phyloP scores from a whole-genome alignment of 2,113 vertebrate species.

The Arizona elegans region DNA sequence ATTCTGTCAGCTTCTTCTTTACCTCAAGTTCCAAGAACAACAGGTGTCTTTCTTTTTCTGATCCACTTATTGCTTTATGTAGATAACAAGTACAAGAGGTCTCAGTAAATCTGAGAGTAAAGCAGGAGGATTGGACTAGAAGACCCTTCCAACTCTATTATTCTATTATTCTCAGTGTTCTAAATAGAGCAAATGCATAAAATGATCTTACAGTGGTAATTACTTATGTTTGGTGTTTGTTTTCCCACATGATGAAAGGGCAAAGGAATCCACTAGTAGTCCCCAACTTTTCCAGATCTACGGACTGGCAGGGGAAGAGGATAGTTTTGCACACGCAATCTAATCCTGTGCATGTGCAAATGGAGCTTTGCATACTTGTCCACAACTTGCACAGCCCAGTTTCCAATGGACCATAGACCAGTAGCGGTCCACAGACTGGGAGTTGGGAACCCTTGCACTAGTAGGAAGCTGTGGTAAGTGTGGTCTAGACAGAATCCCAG shows the following conservation, averaged over 20 bases:
- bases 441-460: neutral
- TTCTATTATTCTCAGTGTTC: neutral
- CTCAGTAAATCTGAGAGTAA: neutral
- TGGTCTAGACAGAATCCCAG: neutral
- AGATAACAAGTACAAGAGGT: neutral
- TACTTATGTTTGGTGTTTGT: neutral
- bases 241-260: neutral
- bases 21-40: neutral
- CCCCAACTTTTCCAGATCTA: neutral
- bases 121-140: neutral
- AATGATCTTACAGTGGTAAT: neutral
- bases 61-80: neutral
- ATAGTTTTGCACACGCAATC: neutral
- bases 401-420: neutral
- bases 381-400: neutral
- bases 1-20: neutral
- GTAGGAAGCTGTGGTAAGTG: neutral
- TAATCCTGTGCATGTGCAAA: neutral
- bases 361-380: neutral
- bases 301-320: neutral
- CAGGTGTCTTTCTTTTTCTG: neutral
- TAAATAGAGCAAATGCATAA: neutral
- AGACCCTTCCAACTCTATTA: neutral
- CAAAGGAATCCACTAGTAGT: neutral
- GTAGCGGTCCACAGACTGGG: neutral